Base-by-base conservation (phyloP, 2,888 invertebrate genomes). In the Augiades crinisus region DNA sequence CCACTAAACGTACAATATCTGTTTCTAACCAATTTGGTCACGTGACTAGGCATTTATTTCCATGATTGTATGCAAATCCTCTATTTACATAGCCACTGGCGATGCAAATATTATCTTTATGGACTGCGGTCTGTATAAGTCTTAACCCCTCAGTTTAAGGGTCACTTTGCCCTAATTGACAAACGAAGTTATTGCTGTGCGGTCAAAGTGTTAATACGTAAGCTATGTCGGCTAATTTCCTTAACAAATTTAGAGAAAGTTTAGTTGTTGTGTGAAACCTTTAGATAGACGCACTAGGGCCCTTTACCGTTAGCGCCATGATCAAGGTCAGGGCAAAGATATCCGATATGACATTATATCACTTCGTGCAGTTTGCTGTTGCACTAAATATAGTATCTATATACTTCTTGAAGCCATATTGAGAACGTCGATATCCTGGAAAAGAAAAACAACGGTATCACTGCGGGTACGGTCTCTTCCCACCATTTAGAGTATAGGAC, bases 191-290 rank as follows among this genome's bases (percentile, higher is more conserved):
- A 31, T 44, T 33, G 19, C 3, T 4, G 19, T 22, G 3, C 21
- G n/a, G 10, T n/a, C 38, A 31, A 8, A 27, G 31, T 40, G 40
- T 14, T 45, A 45, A 47, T 33, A 27, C 7, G 45, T 47, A 38
- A 13, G 33, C 22, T 47, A 43, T 54, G 53, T 56, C 54, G 38
- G 7, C 50, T 56, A 53, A 59, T 59, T 59, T 58, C 46, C 50
- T 56, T 59, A 46, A 53, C 59, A 59, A 57, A 59, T 59, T 45
- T 44, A 19, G 54, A 51, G 59, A 58, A 55, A 59, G 57, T 47
- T 37, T 34, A 54, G 34, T 45, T n/a, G n/a, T n/a, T n/a, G n/a
- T 30, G 22, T 45, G 27, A 30, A 19, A 19, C 12, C 12, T 30
- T 30, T 30, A n/a, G n/a, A n/a, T n/a, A n/a, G n/a, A n/a, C n/a